phyloP scores from a whole-genome alignment of 1,140 invertebrate genomes.

The Helicoverpa armigera region DNA sequence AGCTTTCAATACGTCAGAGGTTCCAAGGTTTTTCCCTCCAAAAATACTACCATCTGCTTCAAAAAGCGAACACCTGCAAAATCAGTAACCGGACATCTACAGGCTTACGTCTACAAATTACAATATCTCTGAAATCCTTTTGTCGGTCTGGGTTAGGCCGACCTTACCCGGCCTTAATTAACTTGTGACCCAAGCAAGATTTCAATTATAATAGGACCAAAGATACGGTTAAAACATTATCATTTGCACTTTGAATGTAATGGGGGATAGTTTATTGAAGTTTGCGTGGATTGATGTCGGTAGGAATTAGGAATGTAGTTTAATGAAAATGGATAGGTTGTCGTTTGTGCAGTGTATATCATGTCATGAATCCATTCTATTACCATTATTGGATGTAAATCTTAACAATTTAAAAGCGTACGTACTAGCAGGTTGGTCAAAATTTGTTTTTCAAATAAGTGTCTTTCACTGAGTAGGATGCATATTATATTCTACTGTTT shows the following conservation, averaged over 20 bases:
- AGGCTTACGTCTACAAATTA: constrained; percentile 44
- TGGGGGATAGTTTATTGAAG: constrained; percentile 15
- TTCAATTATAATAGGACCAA: constrained; percentile 49
- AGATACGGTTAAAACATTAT: constrained; percentile 47
- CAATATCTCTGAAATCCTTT: constrained; percentile 45
- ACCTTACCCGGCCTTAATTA: constrained; percentile 44
- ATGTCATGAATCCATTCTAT: too few species aligned
- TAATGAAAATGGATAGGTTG: neutral
- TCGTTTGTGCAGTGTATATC: neutral
- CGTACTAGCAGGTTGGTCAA: too few species aligned
- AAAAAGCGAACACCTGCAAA: neutral
- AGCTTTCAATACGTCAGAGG: too few species aligned
- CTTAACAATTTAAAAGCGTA: too few species aligned
- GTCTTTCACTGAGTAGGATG: too few species aligned
- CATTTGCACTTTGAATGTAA: constrained; percentile 41
- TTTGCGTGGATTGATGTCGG: neutral
- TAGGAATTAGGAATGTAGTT: neutral
- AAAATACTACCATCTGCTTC: neutral
- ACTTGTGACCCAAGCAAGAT: constrained; percentile 43
- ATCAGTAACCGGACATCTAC: constrained; percentile 13
- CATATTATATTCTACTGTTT: too few species aligned
- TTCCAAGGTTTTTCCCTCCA: too few species aligned
- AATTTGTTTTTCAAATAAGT: too few species aligned
- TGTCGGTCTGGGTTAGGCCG: constrained; percentile 32
- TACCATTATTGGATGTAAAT: too few species aligned